Percentiles rank a stretch among this genome's conserved stretches.
phyloP scores from a whole-genome alignment of 92 coral and sea anemone genomes.

The Epizoanthus ramosus region DNA sequence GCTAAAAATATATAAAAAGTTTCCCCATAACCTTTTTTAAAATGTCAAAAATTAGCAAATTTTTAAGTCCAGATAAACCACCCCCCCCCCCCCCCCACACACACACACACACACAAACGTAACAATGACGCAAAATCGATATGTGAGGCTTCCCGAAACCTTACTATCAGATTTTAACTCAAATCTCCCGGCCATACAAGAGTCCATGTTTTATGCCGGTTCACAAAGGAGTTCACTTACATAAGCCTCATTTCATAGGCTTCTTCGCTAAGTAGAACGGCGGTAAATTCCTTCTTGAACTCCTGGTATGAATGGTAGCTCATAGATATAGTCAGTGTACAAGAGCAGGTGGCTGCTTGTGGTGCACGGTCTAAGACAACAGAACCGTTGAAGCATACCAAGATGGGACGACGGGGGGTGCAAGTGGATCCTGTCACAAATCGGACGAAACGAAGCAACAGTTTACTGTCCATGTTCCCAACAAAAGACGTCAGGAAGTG shows the following conservation, averaged over 20 bases:
- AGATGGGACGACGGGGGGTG: slow-evolving; percentile 40
- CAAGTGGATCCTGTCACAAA: slow-evolving; percentile 55
- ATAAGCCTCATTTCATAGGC: slow-evolving; percentile 27
- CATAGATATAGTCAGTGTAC: slow-evolving; percentile 43
- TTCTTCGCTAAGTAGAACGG: slow-evolving; percentile 32
- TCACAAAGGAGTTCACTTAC: slow-evolving; percentile 14
- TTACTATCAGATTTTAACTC: slow-evolving; percentile 10
- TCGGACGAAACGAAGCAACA: slow-evolving; percentile 40
- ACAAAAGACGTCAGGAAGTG: slow-evolving; percentile 38
- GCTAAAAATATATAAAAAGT: too few species aligned
- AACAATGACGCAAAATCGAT: too few species aligned
- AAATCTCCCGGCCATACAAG: slow-evolving; percentile 9
- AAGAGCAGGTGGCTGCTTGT: slow-evolving; percentile 55
- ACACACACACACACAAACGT: too few species aligned
- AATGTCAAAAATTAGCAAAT: too few species aligned
- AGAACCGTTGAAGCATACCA: slow-evolving; percentile 49
- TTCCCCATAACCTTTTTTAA: too few species aligned
- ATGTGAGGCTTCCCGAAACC: too few species aligned
- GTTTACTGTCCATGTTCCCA: slow-evolving; percentile 40
- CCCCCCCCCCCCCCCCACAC: too few species aligned
- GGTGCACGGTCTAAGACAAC: slow-evolving; percentile 50
- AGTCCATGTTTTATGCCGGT: slow-evolving; percentile 9
- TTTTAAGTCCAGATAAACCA: too few species aligned
- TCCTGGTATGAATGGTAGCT: slow-evolving; percentile 49
- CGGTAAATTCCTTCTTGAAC: slow-evolving; percentile 49